Conservation (phyloP, 2,888 invertebrate genomes). For the Augochlorella aurata region DNA sequence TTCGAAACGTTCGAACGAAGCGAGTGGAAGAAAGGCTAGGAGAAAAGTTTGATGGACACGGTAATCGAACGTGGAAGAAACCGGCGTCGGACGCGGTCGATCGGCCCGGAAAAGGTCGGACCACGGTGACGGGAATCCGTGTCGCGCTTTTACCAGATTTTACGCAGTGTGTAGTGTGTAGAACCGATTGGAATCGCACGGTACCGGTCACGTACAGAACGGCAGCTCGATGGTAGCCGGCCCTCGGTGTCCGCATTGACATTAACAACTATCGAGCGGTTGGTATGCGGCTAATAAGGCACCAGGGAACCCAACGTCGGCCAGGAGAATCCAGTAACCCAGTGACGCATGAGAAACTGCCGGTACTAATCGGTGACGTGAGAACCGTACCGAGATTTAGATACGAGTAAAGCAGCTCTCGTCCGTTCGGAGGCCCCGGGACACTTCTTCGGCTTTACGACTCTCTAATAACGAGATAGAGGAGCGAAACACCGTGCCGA, state of each 20-base stretch:
- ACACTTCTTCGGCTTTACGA: constrained; percentile 50
- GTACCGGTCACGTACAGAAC: constrained; percentile 2
- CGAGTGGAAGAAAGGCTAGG: no score
- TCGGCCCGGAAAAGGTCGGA: constrained; percentile 3
- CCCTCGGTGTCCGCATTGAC: constrained; percentile 11
- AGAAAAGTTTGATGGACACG: neutral
- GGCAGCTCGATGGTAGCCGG: neutral
- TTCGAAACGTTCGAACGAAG: no score
- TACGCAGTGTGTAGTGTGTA: constrained; percentile 6
- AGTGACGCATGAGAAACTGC: constrained; percentile 67
- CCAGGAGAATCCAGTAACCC: constrained; percentile 66
- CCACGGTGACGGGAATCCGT: constrained; percentile 17
- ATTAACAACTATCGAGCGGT: constrained; percentile 40
- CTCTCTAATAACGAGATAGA: constrained; percentile 63
- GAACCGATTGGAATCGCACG: constrained; percentile 16
- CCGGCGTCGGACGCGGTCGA: neutral
- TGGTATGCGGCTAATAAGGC: constrained; percentile 50
- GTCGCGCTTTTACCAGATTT: constrained; percentile 47
- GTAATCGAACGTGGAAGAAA: neutral
- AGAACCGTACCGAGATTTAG: constrained; percentile 65
- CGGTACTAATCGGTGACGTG: constrained; percentile 64
- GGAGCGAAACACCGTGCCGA: neutral
- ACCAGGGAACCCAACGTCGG: constrained; percentile 48
- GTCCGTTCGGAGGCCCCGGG: constrained; percentile 27
- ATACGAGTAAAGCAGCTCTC: constrained; percentile 46